A percentile compares a stretch with the other conserved stretches of the same genome.
phyloP scores from a whole-genome alignment of 2,888 invertebrate species.

The Smittia aterrima region DNA sequence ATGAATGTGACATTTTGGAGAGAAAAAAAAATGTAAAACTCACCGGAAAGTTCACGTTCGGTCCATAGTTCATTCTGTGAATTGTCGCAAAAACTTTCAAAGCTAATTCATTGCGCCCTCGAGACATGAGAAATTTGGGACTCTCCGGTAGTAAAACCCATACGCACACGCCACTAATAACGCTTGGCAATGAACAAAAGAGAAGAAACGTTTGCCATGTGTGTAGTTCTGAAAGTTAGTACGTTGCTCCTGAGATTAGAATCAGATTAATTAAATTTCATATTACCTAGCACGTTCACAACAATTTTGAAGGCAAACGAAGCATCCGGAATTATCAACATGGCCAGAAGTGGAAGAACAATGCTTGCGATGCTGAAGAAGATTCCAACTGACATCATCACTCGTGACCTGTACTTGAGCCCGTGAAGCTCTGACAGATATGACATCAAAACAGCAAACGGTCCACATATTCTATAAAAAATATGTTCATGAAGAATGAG shows the following conservation, averaged over 20 bases:
- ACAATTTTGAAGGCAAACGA: conserved; percentile 55
- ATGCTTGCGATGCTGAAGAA: conserved; percentile 65
- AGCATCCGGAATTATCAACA: conserved; percentile 65
- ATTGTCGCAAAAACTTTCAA: conserved; percentile 63
- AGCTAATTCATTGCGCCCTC: conserved; percentile 65
- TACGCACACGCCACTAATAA: conserved; percentile 63
- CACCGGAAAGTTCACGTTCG: conserved; percentile 53
- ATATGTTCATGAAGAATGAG: too few relatives aligned
- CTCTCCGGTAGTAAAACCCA: conserved; percentile 67
- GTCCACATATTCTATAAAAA: conserved; percentile 61
- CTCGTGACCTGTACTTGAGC: conserved; percentile 61
- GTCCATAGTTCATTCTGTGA: conserved; percentile 65
- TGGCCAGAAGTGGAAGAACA: conserved; percentile 67
- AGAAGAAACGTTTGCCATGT: conserved; percentile 64
- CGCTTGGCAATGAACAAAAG: conserved; percentile 61
- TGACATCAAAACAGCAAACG: conserved; percentile 69
- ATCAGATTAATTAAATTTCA: background rate
- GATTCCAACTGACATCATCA: conserved; percentile 66
- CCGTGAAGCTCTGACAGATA: conserved; percentile 74
- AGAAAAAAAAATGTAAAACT: too few relatives aligned
- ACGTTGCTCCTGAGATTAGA: too few relatives aligned
- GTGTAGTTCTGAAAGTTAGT: conserved; percentile 58
- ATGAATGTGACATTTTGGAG: too few relatives aligned
- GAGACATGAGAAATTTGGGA: conserved; percentile 73
- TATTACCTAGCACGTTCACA: conserved; percentile 51